A percentile compares a stretch with the other conserved stretches of the same genome.
Evolutionary conservation across 37 sponge, comb jelly and placozoan species (phyloP).

Genomic region (Cliona cf. orientalis): DNA sequence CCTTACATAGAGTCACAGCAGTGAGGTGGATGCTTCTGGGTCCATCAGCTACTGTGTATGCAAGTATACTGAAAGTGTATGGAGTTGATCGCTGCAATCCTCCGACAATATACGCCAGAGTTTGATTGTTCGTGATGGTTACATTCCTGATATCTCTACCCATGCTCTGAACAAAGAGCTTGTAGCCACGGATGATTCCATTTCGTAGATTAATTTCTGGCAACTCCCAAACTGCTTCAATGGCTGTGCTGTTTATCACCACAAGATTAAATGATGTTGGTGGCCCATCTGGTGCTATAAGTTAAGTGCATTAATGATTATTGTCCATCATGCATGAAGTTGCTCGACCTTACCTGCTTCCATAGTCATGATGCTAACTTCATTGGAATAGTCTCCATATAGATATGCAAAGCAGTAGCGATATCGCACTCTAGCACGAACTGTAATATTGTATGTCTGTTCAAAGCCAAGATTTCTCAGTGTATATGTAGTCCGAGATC

Average conservation of each 20-base stretch:
- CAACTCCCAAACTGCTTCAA: constrained; percentile 15
- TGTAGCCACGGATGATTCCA: constrained; percentile 37
- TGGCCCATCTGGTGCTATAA: constrained; percentile 25
- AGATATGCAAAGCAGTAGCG: too few relatives aligned
- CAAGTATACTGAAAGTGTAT: constrained; percentile 26
- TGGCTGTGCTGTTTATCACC: constrained; percentile 34
- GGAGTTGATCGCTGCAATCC: constrained; percentile 10
- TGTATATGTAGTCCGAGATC: background rate
- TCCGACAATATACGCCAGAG: background rate
- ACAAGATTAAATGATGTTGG: constrained; percentile 23
- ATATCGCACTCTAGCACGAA: too few relatives aligned
- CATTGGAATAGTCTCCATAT: too few relatives aligned
- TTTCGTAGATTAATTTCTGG: constrained; percentile 13
- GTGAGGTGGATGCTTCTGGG: constrained; percentile 36
- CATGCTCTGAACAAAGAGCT: background rate
- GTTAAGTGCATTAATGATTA: background rate
- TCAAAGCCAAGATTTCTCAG: background rate
- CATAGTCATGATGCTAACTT: too few relatives aligned
- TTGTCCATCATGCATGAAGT: too few relatives aligned
- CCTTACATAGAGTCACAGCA: constrained; percentile 3
- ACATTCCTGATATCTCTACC: background rate
- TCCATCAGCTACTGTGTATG: constrained; percentile 47
- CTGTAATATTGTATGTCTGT: background rate
- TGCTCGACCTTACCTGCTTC: background rate
- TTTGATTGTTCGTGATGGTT: background rate